A percentile compares a stretch with the other conserved stretches of the same genome.
Evolutionary conservation across 2,797 vertebrate species (phyloP).

Genomic region (Novumbra hubbsi): DNA sequence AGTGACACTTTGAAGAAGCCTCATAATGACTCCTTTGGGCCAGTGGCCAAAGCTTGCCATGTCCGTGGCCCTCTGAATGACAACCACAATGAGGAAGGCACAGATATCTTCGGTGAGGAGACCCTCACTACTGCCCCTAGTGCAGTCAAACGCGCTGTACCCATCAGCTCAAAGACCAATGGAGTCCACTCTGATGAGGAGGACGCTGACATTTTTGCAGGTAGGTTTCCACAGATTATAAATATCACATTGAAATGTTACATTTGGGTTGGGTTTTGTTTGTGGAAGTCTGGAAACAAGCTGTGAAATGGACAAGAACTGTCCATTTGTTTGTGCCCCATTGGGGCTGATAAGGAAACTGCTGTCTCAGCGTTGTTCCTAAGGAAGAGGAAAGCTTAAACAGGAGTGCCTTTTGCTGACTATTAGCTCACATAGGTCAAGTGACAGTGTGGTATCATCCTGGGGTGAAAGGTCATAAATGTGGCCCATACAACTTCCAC

Average conservation of each 20-base stretch:
- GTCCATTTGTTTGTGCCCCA: not conserved
- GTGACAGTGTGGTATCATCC: not conserved
- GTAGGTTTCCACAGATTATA: slow-evolving; percentile 53
- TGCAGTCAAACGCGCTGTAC: slow-evolving; percentile 20
- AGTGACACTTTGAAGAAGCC: slow-evolving; percentile 56
- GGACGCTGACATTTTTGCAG: slow-evolving; percentile 87
- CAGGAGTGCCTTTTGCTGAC: slow-evolving; percentile 9
- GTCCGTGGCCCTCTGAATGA: slow-evolving; percentile 42
- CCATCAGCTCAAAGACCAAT: slow-evolving; percentile 70
- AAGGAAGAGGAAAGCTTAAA: slow-evolving; percentile 24
- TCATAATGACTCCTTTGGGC: slow-evolving; percentile 1
- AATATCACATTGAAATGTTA: not conserved
- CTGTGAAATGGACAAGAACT: not conserved
- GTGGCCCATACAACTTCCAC: not conserved
- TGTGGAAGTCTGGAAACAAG: not conserved
- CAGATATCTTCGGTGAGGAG: slow-evolving; percentile 69
- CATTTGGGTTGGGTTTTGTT: not conserved
- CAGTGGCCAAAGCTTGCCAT: slow-evolving; percentile 30
- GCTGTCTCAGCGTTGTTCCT: slow-evolving; percentile 24
- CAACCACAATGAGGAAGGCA: slow-evolving; percentile 27
- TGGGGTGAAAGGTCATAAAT: slow-evolving; percentile 5
- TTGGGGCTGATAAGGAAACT: not conserved
- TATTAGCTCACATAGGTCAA: not conserved
- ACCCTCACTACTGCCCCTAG: slow-evolving; percentile 30
- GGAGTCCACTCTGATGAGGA: slow-evolving; percentile 77